Conservation (phyloP, 2,113 vertebrate genomes). For the Gulo gulo region DNA sequence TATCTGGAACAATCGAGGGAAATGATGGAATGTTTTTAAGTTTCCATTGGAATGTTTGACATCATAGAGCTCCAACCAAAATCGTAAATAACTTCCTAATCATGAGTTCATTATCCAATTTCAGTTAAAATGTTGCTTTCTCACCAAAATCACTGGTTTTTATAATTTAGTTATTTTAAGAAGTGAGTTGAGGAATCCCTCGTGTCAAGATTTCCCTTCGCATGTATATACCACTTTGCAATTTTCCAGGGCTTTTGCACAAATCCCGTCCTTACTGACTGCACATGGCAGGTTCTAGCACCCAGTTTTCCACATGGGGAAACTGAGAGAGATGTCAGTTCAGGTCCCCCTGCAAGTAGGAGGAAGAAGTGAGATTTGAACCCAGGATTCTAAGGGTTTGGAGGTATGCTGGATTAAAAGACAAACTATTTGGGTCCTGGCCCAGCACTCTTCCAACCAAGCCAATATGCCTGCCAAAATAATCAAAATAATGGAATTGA, state of each 20-base stretch:
- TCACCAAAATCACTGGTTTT: not conserved
- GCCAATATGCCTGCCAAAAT: slow-evolving; percentile 45
- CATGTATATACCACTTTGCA: not conserved
- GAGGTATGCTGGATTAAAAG: slow-evolving; percentile 32
- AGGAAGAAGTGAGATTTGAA: not conserved
- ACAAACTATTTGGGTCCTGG: not conserved
- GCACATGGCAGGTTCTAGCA: not conserved
- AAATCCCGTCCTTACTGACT: not conserved
- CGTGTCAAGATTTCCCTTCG: not conserved
- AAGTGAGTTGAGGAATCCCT: not conserved
- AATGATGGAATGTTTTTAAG: not conserved
- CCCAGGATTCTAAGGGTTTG: not conserved
- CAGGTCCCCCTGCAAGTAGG: not conserved
- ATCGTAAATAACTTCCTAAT: not conserved
- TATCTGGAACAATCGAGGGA: not conserved
- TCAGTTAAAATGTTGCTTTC: not conserved
- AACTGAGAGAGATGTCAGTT: not conserved
- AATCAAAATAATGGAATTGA: slow-evolving; percentile 58
- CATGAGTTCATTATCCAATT: not conserved
- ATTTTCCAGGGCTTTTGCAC: not conserved
- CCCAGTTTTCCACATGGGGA: not conserved
- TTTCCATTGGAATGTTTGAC: not conserved
- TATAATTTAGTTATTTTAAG: not conserved
- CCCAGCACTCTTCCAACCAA: not conserved
- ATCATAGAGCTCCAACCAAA: not conserved